Base-by-base conservation (phyloP, 2,113 vertebrate species). In the Agapornis roseicollis region DNA sequence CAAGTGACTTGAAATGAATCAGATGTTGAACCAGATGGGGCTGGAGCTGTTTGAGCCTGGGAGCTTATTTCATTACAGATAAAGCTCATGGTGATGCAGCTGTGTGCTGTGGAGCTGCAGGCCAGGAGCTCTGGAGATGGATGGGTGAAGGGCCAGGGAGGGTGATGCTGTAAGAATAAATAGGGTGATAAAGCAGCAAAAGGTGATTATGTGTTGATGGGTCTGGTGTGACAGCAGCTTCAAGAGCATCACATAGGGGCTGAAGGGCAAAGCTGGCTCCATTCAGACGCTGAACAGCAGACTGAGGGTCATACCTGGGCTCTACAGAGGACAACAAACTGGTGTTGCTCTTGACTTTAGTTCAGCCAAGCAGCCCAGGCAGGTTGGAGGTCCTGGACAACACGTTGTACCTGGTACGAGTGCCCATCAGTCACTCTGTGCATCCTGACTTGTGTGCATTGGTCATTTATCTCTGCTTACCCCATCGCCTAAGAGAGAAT, bases 1-100 rank as follows among this genome's bases (percentile, higher is more conserved):
- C 77, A 71, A 89, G 85, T 77, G 96, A 46, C 88, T 97, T 96
- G 93, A 97, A 96, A 93, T 65, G 87, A 97, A 96, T 97, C 96
- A 97, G 94, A 96, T 96, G 96, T 95, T 77, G 90, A 83, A 90
- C 91, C 97, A 96, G 88, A 91, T 94, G 96, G 84, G 63, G 24
- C 64, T 69, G 74, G 89, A 84, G 42, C 58, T 92, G 89, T 90
- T 88, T 20, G 76, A 80, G 61, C n/a, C 56, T 63, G 39, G 64
- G 84, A 80, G 55, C 49, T 52, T 72, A 63, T 79, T 86, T 65
- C 76, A 61, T 94, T 91, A 50, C 46, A 71, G 77, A 60, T 63
- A 80, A 78, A 90, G 80, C 65, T 80, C 41, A 65, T 7, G 72
- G 28, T 56, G 93, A 74, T 2, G 56, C 76, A 84, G 93, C 89